Conservation (phyloP, 2,888 invertebrate genomes). For the Drosophila gaucha region DNA sequence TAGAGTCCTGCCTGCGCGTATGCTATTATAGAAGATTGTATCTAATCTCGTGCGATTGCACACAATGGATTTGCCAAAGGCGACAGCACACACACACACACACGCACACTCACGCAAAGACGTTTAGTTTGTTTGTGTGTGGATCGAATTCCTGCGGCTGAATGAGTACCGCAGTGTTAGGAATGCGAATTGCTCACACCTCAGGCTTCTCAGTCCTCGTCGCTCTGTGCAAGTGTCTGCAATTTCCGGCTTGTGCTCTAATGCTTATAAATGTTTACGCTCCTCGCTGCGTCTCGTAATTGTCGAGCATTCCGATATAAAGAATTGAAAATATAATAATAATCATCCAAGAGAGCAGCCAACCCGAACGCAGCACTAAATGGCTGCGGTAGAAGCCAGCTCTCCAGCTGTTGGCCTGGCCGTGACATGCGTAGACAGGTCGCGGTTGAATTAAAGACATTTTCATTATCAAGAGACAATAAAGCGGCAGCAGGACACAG, state of each 20-base stretch:
- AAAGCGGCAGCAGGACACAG: slow-evolving; percentile 15
- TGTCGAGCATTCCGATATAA: slow-evolving; percentile 62
- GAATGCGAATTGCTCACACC: slow-evolving; percentile 18
- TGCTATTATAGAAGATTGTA: slow-evolving; percentile 78
- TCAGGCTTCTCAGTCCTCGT: neutral
- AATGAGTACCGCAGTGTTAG: slow-evolving; percentile 18
- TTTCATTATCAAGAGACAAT: slow-evolving; percentile 39
- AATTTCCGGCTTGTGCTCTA: slow-evolving; percentile 70
- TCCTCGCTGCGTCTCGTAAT: slow-evolving; percentile 37
- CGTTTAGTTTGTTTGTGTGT: slow-evolving; percentile 17
- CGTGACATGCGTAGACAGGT: slow-evolving; percentile 19
- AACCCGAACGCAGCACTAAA: slow-evolving; percentile 30
- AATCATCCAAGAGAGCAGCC: slow-evolving; percentile 23
- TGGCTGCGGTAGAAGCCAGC: slow-evolving; percentile 28
- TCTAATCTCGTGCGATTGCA: slow-evolving; percentile 78
- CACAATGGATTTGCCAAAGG: slow-evolving; percentile 76
- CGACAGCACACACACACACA: slow-evolving; percentile 34
- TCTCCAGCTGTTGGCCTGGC: neutral
- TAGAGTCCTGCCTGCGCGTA: slow-evolving; percentile 29
- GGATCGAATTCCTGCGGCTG: slow-evolving; percentile 45
- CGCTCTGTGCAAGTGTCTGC: slow-evolving; percentile 53
- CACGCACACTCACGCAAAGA: slow-evolving; percentile 9
- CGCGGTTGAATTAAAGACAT: slow-evolving; percentile 33
- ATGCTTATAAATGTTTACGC: slow-evolving; percentile 72
- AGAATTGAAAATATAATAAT: slow-evolving; percentile 66